Conservation (phyloP, 35 echinoderm and acorn worm genomes). For the Patiria miniata region DNA sequence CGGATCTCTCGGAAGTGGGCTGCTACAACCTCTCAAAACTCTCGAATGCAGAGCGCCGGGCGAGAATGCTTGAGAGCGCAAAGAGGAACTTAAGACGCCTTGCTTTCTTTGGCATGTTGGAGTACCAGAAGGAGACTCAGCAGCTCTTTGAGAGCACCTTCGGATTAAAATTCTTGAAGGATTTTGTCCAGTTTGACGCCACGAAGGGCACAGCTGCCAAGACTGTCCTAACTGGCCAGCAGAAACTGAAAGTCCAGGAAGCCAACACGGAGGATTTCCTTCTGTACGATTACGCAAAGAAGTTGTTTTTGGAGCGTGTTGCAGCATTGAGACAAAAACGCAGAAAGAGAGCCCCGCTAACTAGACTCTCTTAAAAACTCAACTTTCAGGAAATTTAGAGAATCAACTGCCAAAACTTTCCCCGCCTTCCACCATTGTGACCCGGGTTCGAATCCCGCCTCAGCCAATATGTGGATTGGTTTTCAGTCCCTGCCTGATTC, state of each 20-base stretch:
- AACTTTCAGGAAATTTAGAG: not conserved
- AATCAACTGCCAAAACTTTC: not conserved
- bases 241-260: slow-evolving; percentile 38
- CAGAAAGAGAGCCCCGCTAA: not conserved
- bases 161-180: slow-evolving; percentile 63
- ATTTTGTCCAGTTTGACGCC: slow-evolving; percentile 68
- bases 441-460: too few relatives aligned
- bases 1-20: slow-evolving; percentile 75
- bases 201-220: slow-evolving; percentile 49
- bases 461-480: too few relatives aligned
- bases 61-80: slow-evolving; percentile 75
- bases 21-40: slow-evolving; percentile 86
- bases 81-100: slow-evolving; percentile 77
- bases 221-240: slow-evolving; percentile 13
- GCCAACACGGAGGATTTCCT: slow-evolving; percentile 64
- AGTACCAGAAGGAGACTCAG: slow-evolving; percentile 81
- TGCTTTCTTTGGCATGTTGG: slow-evolving; percentile 87
- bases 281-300: slow-evolving; percentile 76
- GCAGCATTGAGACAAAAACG: slow-evolving; percentile 52
- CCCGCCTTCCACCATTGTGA: too few relatives aligned
- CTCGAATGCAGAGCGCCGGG: slow-evolving; percentile 54
- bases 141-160: slow-evolving; percentile 94
- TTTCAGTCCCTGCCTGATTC: too few relatives aligned
- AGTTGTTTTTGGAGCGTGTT: slow-evolving; percentile 77
- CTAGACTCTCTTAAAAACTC: not conserved